These are phyloP conservation scores for Aporophyla nigra DNA, from an alignment of 2,888 invertebrate species.

Conservation along the genomic window DNA sequence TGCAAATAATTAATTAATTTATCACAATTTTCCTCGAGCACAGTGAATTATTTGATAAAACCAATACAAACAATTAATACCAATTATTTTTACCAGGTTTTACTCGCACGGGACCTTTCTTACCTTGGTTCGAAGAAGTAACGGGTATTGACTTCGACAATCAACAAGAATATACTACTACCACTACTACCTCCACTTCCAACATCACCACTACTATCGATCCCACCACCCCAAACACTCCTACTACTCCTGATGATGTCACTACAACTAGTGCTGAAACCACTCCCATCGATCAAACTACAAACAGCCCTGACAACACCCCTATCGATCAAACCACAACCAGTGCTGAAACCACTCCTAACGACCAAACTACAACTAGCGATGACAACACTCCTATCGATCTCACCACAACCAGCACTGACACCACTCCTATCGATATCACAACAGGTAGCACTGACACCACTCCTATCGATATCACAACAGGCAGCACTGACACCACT, in stretches of 20 bases:
- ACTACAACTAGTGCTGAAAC: too few species aligned
- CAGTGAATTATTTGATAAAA: neutral
- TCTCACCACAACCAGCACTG: too few species aligned
- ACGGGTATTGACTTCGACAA: conserved; percentile 83
- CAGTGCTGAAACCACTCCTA: neutral
- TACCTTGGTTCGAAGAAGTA: conserved; percentile 78
- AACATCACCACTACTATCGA: too few species aligned
- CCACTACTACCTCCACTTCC: neutral
- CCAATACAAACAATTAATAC: rapidly evolving
- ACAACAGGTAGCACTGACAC: neutral
- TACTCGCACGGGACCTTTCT: conserved; percentile 83
- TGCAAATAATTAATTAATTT: neutral
- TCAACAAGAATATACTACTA: conserved; percentile 67
- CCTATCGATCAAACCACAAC: too few species aligned
- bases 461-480: too few species aligned
- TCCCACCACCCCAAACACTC: neutral
- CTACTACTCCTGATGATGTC: too few species aligned
- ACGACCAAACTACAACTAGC: neutral
- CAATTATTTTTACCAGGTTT: conserved; percentile 75
- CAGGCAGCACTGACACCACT: neutral
- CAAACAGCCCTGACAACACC: neutral
- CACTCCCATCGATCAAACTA: too few species aligned
- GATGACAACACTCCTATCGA: too few species aligned
- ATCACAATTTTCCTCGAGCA: too few species aligned
- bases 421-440: neutral